Base-by-base conservation (phyloP, 1,140 invertebrate genomes). In the Lucilia sericata region DNA sequence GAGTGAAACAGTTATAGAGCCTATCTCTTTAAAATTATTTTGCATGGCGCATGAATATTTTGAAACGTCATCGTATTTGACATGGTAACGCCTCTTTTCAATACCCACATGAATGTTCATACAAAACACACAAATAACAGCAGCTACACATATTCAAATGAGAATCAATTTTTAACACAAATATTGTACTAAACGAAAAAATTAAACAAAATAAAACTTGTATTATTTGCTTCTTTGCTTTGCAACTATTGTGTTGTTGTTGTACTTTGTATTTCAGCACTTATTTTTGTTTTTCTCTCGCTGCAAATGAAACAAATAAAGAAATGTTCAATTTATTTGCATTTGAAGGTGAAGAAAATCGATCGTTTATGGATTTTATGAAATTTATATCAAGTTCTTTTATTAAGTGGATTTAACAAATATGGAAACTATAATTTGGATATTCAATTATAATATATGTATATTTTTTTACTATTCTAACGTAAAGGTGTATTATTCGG, bases 11-110 rank as follows among this genome's bases (percentile, higher is more conserved):
- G 25, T 17, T 14, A 80, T 51, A 49, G 0, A 13, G n/a, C 21
- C 10, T 13, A 21, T 25, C 21, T 49, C 36, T 21, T 51, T 80
- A 8, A 42, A 80, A 13, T 42, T 17, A 80, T 21, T 85, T 75
- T 85, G 34, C 84, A 89, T 89, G 88, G 88, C 88, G 88, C 88
- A 89, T 86, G 82, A 87, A 88, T 88, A 42, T 49, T 21, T 13
- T 80, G n/a, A 83, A 85, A 85, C 80, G 84, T 87, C 82, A 83
- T 86, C 83, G 49, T 83, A 70, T 83, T 86, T 85, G 51, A 74
- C 65, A 70, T 87, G 87, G 86, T 84, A 86, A 86, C 88, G 88
- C 88, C 88, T 85, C 88, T 87, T 89, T 89, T 88, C 88, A 88
- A 82, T 86, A 84, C 82, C 85, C 85, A 86, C 87, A 88, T 89